Percentiles rank a stretch among this genome's conserved stretches.
phyloP scores from a whole-genome alignment of 1,140 invertebrate genomes.

The Colletes latitarsis region DNA sequence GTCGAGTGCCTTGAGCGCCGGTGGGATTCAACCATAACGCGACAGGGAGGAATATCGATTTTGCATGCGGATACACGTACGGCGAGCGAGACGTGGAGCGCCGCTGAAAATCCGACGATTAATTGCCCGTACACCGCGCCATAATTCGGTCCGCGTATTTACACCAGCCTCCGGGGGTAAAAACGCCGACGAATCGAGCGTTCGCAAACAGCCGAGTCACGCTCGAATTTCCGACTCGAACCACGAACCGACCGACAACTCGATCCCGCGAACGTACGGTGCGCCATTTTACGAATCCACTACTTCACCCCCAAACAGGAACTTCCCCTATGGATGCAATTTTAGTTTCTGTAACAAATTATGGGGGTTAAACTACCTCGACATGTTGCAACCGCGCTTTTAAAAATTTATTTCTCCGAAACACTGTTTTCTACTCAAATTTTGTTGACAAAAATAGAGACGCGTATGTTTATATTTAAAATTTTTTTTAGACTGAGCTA shows the following conservation, averaged over 20 bases:
- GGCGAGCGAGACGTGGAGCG: not conserved
- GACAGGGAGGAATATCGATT: slow-evolving; percentile 34
- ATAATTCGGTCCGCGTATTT: slow-evolving; percentile 25
- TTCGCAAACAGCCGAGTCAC: not conserved
- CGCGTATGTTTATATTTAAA: too few relatives aligned
- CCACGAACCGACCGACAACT: not conserved
- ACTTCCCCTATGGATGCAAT: too few relatives aligned
- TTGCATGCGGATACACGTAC: slow-evolving; percentile 20
- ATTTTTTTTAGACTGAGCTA: too few relatives aligned
- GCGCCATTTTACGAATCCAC: too few relatives aligned
- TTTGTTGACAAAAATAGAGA: too few relatives aligned
- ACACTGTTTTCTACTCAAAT: too few relatives aligned
- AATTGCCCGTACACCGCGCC: slow-evolving; percentile 32
- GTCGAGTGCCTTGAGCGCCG: too few relatives aligned
- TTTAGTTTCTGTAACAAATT: too few relatives aligned
- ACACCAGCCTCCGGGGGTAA: not conserved
- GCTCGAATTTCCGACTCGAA: not conserved
- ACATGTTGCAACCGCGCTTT: too few relatives aligned
- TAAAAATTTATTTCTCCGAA: too few relatives aligned
- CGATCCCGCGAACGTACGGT: not conserved
- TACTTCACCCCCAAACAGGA: too few relatives aligned
- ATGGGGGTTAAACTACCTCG: too few relatives aligned
- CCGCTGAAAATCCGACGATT: slow-evolving; percentile 46
- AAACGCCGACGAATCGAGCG: not conserved
- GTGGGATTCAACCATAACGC: not conserved